These are phyloP conservation scores for Sesamia inferens DNA, from an alignment of 2,888 invertebrate species.

Conservation along the genomic window DNA sequence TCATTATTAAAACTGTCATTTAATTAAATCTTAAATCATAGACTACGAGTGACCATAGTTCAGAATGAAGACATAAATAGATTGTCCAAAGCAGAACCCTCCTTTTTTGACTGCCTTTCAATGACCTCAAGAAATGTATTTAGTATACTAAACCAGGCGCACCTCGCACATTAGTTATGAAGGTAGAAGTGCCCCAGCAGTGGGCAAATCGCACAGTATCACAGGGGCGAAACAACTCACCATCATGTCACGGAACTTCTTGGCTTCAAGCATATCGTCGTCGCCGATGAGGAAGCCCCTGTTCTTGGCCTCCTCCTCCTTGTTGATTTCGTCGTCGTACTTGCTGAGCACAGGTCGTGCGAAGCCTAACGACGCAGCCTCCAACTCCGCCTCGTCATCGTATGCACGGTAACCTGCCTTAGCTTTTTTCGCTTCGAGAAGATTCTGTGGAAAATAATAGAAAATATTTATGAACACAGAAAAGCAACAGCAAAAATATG, in stretches of 20 bases:
- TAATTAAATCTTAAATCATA: too few relatives aligned
- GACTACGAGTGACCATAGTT: too few relatives aligned
- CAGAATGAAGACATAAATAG: too few relatives aligned
- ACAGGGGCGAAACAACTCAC: slow-evolving; percentile 64
- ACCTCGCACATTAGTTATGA: too few relatives aligned
- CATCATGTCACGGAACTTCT: slow-evolving; percentile 85
- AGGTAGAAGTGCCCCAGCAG: not conserved
- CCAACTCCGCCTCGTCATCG: slow-evolving; percentile 94
- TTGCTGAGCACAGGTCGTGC: slow-evolving; percentile 94
- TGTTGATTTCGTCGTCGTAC: slow-evolving; percentile 97
- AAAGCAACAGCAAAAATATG: too few relatives aligned
- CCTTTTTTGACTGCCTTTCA: not conserved
- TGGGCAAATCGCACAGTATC: not conserved
- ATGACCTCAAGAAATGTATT: not conserved
- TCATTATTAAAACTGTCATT: too few relatives aligned
- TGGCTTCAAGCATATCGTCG: slow-evolving; percentile 89
- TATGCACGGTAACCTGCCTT: slow-evolving; percentile 95
- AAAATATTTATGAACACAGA: not conserved
- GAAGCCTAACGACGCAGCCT: slow-evolving; percentile 91
- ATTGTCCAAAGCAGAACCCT: too few relatives aligned
- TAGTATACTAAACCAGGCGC: not conserved
- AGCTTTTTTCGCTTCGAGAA: slow-evolving; percentile 95
- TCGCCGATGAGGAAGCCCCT: slow-evolving; percentile 94
- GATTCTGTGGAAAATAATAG: slow-evolving; percentile 89
- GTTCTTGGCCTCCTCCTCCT: slow-evolving; percentile 88